Percentiles rank a stretch among this genome's conserved stretches.
Evolutionary conservation across 2,113 vertebrate species (phyloP).

Genomic region (Platichthys stellatus): DNA sequence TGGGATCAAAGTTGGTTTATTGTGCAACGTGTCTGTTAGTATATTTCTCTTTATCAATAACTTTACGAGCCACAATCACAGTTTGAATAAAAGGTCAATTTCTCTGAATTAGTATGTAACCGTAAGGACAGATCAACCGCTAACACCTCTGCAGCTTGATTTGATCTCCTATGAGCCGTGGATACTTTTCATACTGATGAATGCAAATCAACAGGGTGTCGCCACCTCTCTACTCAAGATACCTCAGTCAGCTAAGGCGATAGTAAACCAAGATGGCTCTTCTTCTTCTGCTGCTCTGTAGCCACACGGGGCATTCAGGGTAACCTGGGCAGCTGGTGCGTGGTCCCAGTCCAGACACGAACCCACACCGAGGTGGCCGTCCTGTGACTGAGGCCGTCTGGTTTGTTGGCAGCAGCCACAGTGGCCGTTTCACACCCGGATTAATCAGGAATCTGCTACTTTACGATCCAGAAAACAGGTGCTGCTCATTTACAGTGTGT

Average conservation of each 20-base stretch:
- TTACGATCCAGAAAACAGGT: neutral
- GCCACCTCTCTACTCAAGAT: neutral
- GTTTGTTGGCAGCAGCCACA: conserved; percentile 7
- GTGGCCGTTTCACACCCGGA: conserved; percentile 19
- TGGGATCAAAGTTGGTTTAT: too few relatives aligned
- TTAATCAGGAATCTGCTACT: conserved; percentile 28
- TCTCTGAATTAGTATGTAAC: too few relatives aligned
- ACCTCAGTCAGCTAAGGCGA: neutral
- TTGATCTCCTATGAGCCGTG: conserved; percentile 4
- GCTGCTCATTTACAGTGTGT: neutral
- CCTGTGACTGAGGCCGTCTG: conserved; percentile 27
- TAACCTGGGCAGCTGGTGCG: conserved; percentile 15
- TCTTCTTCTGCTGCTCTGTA: conserved; percentile 6
- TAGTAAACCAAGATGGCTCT: neutral
- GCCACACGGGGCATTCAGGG: conserved; percentile 4
- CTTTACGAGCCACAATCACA: neutral
- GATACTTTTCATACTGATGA: conserved; percentile 4
- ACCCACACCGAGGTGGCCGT: neutral
- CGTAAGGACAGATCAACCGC: neutral
- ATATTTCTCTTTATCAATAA: too few relatives aligned
- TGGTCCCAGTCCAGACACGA: neutral
- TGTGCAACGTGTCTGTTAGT: too few relatives aligned
- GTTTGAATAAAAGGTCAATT: neutral
- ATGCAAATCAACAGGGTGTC: neutral
- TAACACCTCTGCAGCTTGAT: neutral